Evolutionary conservation across 2,888 invertebrate genomes (phyloP).

Genomic region (Cryptops parisi): DNA sequence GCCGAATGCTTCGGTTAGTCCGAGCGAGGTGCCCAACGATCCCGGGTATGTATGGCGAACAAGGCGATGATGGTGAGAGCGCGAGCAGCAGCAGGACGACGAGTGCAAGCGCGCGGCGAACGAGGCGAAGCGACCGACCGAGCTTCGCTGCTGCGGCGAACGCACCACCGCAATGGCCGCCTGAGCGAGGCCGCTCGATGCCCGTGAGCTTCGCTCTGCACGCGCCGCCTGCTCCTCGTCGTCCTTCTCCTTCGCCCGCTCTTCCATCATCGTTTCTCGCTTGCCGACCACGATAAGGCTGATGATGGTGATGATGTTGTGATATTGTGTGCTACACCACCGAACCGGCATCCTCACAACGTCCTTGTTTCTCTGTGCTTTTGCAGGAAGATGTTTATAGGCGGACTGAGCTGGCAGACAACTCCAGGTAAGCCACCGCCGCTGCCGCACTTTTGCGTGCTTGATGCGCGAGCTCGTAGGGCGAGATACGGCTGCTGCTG

Average conservation of each 20-base stretch:
- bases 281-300: neutral
- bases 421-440: slow-evolving; percentile 71
- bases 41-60: slow-evolving; percentile 55
- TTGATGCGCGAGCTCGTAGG: too few relatives aligned
- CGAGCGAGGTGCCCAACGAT: slow-evolving; percentile 45
- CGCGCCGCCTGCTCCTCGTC: neutral
- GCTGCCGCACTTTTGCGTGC: too few relatives aligned
- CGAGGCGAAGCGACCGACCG: too few relatives aligned
- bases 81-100: neutral
- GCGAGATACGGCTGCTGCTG: too few relatives aligned
- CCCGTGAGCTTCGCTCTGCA: neutral
- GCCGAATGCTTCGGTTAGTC: slow-evolving; percentile 18
- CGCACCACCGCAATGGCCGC: neutral
- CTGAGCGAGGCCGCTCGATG: neutral
- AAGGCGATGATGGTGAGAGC: neutral
- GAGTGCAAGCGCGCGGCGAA: too few relatives aligned
- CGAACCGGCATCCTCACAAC: too few relatives aligned
- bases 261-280: neutral
- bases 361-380: slow-evolving; percentile 35
- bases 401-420: slow-evolving; percentile 99
- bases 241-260: neutral
- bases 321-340: too few relatives aligned
- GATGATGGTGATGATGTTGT: neutral
- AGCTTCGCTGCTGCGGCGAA: too few relatives aligned
- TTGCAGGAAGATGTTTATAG: slow-evolving; percentile 99